phyloP scores from a whole-genome alignment of 2,113 vertebrate species.

The Rhinoptilus africanus region DNA sequence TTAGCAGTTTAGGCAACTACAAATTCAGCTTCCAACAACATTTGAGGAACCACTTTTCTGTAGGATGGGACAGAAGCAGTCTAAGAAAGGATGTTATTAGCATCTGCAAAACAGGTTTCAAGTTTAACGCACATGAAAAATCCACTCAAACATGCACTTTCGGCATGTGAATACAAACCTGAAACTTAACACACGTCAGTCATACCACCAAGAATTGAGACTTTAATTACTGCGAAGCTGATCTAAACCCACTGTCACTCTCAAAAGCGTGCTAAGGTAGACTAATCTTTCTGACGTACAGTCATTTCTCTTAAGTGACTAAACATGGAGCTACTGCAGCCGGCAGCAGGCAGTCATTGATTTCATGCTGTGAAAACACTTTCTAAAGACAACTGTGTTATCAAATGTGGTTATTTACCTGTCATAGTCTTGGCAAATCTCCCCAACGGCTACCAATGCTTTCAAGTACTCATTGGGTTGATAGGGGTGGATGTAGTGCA shows the following conservation, averaged over 20 bases:
- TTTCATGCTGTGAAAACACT: neutral
- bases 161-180: neutral
- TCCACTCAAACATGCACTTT: neutral
- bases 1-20: neutral
- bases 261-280: neutral
- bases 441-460: conserved; percentile 94
- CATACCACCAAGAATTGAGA: neutral
- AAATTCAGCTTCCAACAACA: neutral
- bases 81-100: neutral
- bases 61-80: neutral
- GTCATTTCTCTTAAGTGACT: neutral
- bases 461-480: conserved; percentile 98
- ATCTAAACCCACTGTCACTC: neutral
- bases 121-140: neutral
- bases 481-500: conserved; percentile 98
- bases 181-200: neutral
- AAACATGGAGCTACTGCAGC: neutral
- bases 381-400: neutral
- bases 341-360: neutral
- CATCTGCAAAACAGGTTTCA: neutral
- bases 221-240: neutral
- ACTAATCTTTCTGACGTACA: neutral
- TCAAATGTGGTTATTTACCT: conserved; percentile 76
- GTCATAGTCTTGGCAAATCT: conserved; percentile 99
- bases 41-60: neutral